Percentiles rank a stretch among this genome's conserved stretches.
phyloP scores from a whole-genome alignment of 2,113 vertebrate species.

The Colistium nudipinnis region DNA sequence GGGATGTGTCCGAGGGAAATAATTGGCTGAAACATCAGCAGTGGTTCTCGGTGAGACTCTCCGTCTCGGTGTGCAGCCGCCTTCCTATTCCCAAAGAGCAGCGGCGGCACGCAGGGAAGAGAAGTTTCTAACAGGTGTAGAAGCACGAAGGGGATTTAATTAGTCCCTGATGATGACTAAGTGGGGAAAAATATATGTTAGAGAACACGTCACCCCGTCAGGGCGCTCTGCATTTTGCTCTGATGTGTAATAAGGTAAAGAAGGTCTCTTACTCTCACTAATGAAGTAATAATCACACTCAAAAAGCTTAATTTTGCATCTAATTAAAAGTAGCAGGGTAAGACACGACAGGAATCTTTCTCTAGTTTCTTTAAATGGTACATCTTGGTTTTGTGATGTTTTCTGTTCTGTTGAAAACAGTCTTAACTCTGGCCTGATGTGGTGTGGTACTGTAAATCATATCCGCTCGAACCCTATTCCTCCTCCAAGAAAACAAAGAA shows the following conservation, averaged over 20 bases:
- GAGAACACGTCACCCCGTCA: constrained; percentile 27
- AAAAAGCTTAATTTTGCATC: constrained; percentile 34
- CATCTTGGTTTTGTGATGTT: constrained; percentile 65
- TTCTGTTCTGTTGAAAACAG: constrained; percentile 65
- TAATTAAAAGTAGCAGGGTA: constrained; percentile 54
- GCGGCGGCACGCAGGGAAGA: constrained; percentile 26
- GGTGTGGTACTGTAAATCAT: constrained; percentile 69
- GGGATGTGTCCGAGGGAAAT: constrained; percentile 68
- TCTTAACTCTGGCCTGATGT: constrained; percentile 65
- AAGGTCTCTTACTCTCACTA: constrained; percentile 37
- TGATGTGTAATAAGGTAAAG: constrained; percentile 31
- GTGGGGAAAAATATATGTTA: constrained; percentile 23
- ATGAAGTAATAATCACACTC: constrained; percentile 37
- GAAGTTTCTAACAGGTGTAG: constrained; percentile 50
- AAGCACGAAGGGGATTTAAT: constrained; percentile 65
- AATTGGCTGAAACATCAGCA: constrained; percentile 71
- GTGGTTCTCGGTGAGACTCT: constrained; percentile 52
- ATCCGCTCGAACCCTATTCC: constrained; percentile 61
- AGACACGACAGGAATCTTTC: constrained; percentile 16
- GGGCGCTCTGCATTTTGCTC: constrained; percentile 14
- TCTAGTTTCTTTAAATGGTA: constrained; percentile 46
- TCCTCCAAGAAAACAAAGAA: not conserved
- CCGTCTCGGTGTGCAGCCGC: constrained; percentile 23
- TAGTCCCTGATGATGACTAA: constrained; percentile 46
- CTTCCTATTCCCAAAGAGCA: constrained; percentile 45